Percentiles rank a stretch among this genome's conserved stretches.
These are phyloP conservation scores for Lepidothrix coronata DNA, from an alignment of 2,113 vertebrate genomes.

Conservation along the genomic window DNA sequence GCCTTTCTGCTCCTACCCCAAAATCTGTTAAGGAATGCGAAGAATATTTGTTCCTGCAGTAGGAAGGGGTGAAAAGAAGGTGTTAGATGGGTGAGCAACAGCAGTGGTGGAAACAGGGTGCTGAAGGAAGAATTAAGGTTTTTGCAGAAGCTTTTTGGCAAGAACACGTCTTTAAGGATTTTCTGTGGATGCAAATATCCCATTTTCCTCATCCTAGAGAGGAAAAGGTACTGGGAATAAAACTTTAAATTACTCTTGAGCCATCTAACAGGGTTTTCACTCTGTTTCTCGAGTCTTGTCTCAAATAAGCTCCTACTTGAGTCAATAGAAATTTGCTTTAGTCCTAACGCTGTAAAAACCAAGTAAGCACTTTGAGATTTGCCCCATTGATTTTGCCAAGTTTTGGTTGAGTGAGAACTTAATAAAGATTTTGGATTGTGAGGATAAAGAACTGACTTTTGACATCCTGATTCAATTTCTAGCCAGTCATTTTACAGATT, in stretches of 20 bases:
- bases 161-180: neutral
- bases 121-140: neutral
- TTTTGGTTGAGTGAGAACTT: constrained; percentile 58
- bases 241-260: neutral
- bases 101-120: neutral
- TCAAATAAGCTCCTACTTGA: neutral
- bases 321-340: constrained; percentile 52
- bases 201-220: neutral
- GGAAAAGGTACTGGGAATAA: neutral
- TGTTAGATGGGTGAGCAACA: neutral
- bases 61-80: constrained; percentile 9
- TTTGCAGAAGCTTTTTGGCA: neutral
- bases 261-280: neutral
- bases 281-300: neutral
- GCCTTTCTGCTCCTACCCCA: neutral
- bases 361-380: constrained; percentile 39
- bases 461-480: constrained; percentile 55
- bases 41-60: constrained; percentile 8
- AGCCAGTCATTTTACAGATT: constrained; percentile 21
- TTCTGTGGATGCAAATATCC: neutral
- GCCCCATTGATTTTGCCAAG: constrained; percentile 57
- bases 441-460: constrained; percentile 55
- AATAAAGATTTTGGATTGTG: constrained; percentile 57
- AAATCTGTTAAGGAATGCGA: neutral
- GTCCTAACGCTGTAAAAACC: neutral